Evolutionary conservation across 2,113 vertebrate genomes (phyloP), one percentile per base, ranked within the genome.

Genomic region (Perca flavescens): DNA sequence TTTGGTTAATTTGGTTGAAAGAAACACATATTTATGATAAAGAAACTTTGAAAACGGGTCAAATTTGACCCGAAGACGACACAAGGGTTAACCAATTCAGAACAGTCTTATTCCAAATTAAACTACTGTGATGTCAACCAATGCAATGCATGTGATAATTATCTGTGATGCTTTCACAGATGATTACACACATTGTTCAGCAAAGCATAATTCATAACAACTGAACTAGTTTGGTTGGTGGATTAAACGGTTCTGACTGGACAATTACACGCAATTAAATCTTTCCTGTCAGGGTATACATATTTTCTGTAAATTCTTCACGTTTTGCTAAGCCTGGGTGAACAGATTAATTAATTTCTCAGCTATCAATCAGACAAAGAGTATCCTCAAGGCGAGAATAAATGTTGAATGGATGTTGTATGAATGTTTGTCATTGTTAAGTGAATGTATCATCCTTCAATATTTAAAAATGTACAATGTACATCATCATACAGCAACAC

Each of bases 181-280:
- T 40, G 36, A 40, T 43, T 43, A 11, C 40, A 43, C 40, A 43
- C 40, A 19, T 72, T 36, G 25, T 21, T 43, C 14, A 31, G 3
- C n/a, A 78, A 79, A 63, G n/a, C 22, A 57, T 77, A 60, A 69
- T 28, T 66, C 11, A 52, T 36, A 22, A 40, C 49, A 87, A 69
- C 40, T 78, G 74, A 81, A 73, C 17, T 19, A 50, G 31, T 75
- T 74, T 62, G 13, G 14, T 56, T 22, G 25, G 50, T 82, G 73
- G 71, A 90, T 84, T 86, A 75, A 87, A 63, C 64, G 12, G 57
- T 81, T 75, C 22, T 86, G 85, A 58, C 36, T 54, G 85, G 82
- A 83, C 79, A 74, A 80, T 91, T 90, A 82, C 34, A 83, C 77
- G 22, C 31, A 77, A 88, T 94, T 82, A 87, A 93, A 90, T 90